A percentile compares a stretch with the other conserved stretches of the same genome.
These are phyloP conservation scores for Bujurquina vittata DNA, from an alignment of 2,113 vertebrate genomes.

Conservation along the genomic window DNA sequence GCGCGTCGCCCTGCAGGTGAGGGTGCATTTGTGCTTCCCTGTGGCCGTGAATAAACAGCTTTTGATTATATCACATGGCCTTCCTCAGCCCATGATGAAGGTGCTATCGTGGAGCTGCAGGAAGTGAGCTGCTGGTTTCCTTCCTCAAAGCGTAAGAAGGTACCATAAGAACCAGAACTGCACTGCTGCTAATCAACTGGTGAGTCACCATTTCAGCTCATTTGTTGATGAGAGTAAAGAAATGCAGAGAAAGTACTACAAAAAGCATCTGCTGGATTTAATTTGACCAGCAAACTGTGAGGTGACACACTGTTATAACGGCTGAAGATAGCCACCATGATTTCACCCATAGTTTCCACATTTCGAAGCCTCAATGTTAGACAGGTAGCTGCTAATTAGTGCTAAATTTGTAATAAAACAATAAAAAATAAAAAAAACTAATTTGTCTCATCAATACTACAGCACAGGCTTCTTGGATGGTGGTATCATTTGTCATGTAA, in stretches of 20 bases:
- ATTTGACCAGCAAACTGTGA: background rate
- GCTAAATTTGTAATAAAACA: too few relatives aligned
- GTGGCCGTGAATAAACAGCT: background rate
- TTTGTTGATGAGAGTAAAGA: background rate
- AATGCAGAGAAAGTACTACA: background rate
- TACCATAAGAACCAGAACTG: background rate
- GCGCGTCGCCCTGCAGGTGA: background rate
- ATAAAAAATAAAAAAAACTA: too few relatives aligned
- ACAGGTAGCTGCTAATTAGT: background rate
- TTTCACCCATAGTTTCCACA: fast-evolving
- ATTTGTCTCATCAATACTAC: too few relatives aligned
- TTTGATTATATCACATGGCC: background rate
- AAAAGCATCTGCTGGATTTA: fast-evolving
- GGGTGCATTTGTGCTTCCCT: background rate
- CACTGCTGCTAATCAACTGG: background rate
- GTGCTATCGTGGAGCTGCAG: background rate
- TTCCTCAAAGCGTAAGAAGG: background rate
- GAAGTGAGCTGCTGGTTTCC: background rate
- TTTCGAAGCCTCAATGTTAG: background rate
- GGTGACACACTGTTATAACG: background rate
- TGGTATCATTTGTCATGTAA: too few relatives aligned
- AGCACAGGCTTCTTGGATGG: too few relatives aligned
- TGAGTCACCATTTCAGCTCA: background rate
- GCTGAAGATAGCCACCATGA: background rate
- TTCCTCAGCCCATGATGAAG: background rate